Percentiles rank a stretch among this genome's conserved stretches.
Conservation (phyloP, 2,888 invertebrate species). For the Chrysolina americana region DNA sequence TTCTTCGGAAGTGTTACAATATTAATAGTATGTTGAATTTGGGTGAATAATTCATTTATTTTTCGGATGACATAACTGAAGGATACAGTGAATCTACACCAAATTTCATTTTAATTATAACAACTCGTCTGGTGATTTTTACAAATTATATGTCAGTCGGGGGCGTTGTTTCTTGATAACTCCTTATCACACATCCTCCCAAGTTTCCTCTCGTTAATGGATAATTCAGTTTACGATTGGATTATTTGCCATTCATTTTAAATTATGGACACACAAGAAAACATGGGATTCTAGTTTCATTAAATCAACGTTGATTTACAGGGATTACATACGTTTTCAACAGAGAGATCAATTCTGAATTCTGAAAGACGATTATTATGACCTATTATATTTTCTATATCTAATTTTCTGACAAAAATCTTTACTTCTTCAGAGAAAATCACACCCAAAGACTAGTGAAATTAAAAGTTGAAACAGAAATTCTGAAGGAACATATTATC, state of each 20-base stretch:
- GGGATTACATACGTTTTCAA: no score
- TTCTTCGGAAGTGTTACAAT: neutral
- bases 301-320: no score
- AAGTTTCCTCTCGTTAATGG: conserved; percentile 43
- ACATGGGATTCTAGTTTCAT: neutral
- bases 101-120: neutral
- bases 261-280: neutral
- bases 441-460: no score
- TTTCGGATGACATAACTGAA: neutral
- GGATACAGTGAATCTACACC: no score
- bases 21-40: neutral
- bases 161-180: conserved; percentile 47
- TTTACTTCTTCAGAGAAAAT: no score
- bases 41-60: neutral
- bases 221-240: neutral
- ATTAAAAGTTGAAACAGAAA: no score
- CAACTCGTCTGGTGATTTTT: neutral
- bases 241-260: neutral
- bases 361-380: no score
- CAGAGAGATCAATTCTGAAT: no score
- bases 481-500: no score
- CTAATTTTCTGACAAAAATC: no score
- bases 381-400: no score
- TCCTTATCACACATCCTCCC: conserved; percentile 47
- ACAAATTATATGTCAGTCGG: conserved; percentile 28